These are phyloP conservation scores for Ictalurus furcatus DNA, from an alignment of 2,113 vertebrate genomes.

Conservation along the genomic window DNA sequence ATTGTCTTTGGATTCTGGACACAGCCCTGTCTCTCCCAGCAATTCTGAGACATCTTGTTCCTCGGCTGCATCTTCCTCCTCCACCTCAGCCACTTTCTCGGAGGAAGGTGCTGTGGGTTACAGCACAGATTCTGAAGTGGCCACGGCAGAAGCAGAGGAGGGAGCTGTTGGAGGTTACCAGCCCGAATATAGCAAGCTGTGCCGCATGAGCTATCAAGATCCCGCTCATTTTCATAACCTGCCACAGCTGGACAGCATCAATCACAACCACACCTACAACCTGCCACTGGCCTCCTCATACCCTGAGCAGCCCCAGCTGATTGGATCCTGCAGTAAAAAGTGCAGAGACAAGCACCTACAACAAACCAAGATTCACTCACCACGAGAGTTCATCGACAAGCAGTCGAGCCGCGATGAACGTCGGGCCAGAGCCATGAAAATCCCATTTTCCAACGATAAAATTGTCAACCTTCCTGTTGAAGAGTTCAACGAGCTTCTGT, in stretches of 20 bases:
- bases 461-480: conserved; percentile 98
- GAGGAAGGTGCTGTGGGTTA: conserved; percentile 97
- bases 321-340: conserved; percentile 76
- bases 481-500: conserved; percentile 97
- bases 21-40: conserved; percentile 93
- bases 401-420: conserved; percentile 94
- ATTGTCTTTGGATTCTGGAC: conserved; percentile 94
- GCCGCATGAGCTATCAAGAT: conserved; percentile 97
- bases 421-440: conserved; percentile 93
- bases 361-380: conserved; percentile 66
- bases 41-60: conserved; percentile 93
- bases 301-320: conserved; percentile 73
- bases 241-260: conserved; percentile 89
- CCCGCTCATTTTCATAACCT: conserved; percentile 85
- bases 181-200: conserved; percentile 93
- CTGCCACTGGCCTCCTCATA: conserved; percentile 77
- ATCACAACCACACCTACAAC: conserved; percentile 98
- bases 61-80: conserved; percentile 81
- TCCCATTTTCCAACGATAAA: conserved; percentile 97
- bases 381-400: conserved; percentile 83
- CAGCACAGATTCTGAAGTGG: conserved; percentile 91
- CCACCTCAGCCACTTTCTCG: conserved; percentile 87
- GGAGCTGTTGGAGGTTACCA: conserved; percentile 91
- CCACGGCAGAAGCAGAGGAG: conserved; percentile 84
- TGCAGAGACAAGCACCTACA: conserved; percentile 78